Conservation (phyloP, 2,797 vertebrate species). For the Kryptolebias ocellatus region DNA sequence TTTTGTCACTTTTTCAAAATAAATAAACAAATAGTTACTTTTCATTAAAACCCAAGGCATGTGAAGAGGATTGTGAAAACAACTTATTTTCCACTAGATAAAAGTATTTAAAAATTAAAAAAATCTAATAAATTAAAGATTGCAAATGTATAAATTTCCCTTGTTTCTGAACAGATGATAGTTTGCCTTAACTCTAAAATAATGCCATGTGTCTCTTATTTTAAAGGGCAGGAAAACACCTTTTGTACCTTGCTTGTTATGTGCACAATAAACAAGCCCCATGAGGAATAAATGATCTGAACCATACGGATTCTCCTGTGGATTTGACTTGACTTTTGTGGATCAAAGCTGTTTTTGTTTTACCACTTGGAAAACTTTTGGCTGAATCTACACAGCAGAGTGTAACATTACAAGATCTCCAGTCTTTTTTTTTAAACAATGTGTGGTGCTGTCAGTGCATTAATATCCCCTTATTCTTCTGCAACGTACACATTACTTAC, state of each 20-base stretch:
- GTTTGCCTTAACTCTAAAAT: neutral
- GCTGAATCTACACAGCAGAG: constrained; percentile 55
- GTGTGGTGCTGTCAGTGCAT: constrained; percentile 63
- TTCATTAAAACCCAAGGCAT: no score
- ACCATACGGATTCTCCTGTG: neutral
- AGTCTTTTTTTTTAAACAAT: constrained; percentile 31
- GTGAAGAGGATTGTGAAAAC: no score
- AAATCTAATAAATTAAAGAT: no score
- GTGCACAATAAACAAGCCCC: constrained; percentile 15
- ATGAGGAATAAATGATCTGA: neutral
- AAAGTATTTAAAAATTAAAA: no score
- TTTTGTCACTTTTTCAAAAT: no score
- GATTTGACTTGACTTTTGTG: neutral
- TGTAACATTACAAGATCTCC: constrained; percentile 35
- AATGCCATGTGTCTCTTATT: neutral
- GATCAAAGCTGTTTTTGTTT: constrained; percentile 5
- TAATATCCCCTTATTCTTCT: constrained; percentile 61
- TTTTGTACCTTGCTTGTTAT: neutral
- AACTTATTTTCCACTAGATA: no score
- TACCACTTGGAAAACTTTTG: constrained; percentile 23
- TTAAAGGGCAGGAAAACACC: neutral
- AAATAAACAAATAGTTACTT: no score
- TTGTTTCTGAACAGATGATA: no score
- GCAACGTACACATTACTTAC: constrained; percentile 41
- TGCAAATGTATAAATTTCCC: no score